These are phyloP conservation scores for Leptopilina myrica DNA, from an alignment of 2,888 invertebrate genomes.

Conservation along the genomic window DNA sequence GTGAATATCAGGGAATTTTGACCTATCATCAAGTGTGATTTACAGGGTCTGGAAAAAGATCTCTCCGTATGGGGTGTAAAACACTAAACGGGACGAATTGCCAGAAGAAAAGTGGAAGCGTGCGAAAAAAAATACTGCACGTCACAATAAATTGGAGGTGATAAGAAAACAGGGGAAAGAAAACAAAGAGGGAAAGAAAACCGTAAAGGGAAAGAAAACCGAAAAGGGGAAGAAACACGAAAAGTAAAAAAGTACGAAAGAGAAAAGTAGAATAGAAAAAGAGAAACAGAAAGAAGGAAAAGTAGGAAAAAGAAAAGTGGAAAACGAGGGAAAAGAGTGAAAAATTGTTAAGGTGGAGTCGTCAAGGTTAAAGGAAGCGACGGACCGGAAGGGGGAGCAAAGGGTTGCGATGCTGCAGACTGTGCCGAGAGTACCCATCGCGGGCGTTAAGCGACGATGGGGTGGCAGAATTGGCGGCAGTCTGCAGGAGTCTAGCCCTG, in stretches of 20 bases:
- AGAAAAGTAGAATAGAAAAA: no score
- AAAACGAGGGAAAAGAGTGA: no score
- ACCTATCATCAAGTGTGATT: no score
- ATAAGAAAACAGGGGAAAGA: neutral
- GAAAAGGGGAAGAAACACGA: no score
- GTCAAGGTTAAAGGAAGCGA: slow-evolving; percentile 47
- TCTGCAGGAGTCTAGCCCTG: slow-evolving; percentile 73
- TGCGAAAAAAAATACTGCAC: slow-evolving; percentile 41
- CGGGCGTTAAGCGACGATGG: slow-evolving; percentile 72
- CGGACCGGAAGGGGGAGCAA: slow-evolving; percentile 54
- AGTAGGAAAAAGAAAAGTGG: no score
- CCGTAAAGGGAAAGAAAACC: no score
- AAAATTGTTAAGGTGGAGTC: slow-evolving; percentile 51
- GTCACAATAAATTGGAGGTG: slow-evolving; percentile 41
- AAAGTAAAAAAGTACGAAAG: no score
- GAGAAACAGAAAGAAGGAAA: no score
- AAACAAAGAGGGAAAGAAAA: neutral
- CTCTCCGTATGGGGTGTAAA: slow-evolving; percentile 35
- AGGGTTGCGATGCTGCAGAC: slow-evolving; percentile 69
- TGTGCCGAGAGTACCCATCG: slow-evolving; percentile 70
- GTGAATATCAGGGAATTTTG: neutral
- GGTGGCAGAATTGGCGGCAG: slow-evolving; percentile 59
- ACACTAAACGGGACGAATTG: slow-evolving; percentile 23
- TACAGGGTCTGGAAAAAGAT: neutral
- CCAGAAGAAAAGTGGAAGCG: slow-evolving; percentile 13